Evolutionary conservation across 2,113 vertebrate species (phyloP), one percentile per base, ranked within the genome.

Genomic region (Triplophysa rosa): DNA sequence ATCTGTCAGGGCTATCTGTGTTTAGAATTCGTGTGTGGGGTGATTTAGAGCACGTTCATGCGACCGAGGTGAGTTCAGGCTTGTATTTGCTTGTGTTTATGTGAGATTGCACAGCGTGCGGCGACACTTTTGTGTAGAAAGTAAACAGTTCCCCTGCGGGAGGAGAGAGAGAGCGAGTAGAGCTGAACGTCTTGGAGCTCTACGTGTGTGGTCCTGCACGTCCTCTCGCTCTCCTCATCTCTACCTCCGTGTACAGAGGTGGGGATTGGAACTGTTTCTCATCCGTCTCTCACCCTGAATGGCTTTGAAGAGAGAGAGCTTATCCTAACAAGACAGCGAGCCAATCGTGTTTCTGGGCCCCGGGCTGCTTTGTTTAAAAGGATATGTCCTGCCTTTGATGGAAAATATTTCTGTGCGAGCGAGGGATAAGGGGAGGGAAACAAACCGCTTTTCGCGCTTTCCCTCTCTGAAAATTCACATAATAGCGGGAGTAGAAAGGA

Each of bases 21-120:
- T 72, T 59, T 72, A 72, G 54, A 10, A 42, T 72, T 61, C 59
- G 56, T 62, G n/a, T 83, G 29, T 76, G 59, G 37, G 59, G 54
- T 52, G 75, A 47, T 59, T 77, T 54, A 76, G 70, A 56, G 71
- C 59, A 66, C 67, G 68, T 62, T 52, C 62, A 76, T 71, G 56
- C 65, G 69, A 67, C 11, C 17, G 29, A 21, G 65, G 29, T 72
- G 54, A 62, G 52, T 66, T 82, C 82, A 86, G 89, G 81, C 93
- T 90, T 91, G 92, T 91, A 88, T 91, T 91, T 88, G 84, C 90
- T 89, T 91, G 91, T 91, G 87, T 91, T 89, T 91, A 88, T 90
- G 80, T 79, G 68, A 45, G 47, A 24, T 61, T 77, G 64, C 68
- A 14, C 63, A 69, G 33, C 52, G 33, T 54, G 84, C 76, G 62